These are phyloP conservation scores for Ceratothoa steindachneri DNA, from an alignment of 2,888 invertebrate genomes.

Conservation along the genomic window DNA sequence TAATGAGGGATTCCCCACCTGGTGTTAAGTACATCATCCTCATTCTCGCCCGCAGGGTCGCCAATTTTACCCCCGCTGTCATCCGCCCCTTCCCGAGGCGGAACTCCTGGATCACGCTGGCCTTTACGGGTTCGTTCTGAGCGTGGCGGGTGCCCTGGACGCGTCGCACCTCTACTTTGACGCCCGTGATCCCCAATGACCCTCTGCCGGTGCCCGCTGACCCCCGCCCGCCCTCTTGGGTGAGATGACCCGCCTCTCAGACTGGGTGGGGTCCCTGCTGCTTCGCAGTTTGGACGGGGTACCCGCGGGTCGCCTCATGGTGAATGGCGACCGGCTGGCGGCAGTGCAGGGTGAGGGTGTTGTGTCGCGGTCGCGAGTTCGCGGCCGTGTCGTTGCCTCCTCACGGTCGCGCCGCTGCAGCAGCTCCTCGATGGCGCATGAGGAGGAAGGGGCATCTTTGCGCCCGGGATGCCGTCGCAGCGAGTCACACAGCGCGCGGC, in stretches of 20 bases:
- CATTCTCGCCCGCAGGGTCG: constrained; percentile 65
- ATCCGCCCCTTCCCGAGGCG: constrained; percentile 78
- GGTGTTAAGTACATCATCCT: too few relatives aligned
- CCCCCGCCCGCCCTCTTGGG: constrained; percentile 29
- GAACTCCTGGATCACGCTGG: constrained; percentile 80
- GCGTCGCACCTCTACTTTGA: constrained; percentile 62
- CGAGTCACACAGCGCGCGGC: not conserved
- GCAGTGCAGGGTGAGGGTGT: constrained; percentile 17
- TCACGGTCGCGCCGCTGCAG: not conserved
- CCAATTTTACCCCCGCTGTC: constrained; percentile 78
- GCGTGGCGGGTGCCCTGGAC: constrained; percentile 77
- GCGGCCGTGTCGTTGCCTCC: constrained; percentile 28
- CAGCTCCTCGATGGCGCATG: not conserved
- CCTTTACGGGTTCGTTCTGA: constrained; percentile 72
- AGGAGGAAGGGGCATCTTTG: constrained; percentile 3
- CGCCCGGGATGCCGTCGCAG: not conserved
- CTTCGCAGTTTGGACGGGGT: constrained; percentile 33
- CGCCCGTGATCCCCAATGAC: constrained; percentile 31
- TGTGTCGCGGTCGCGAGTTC: constrained; percentile 25
- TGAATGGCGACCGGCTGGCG: constrained; percentile 28
- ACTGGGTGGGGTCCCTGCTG: constrained; percentile 41
- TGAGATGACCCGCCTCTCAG: constrained; percentile 33
- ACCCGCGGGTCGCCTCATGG: constrained; percentile 29
- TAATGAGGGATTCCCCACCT: too few relatives aligned
- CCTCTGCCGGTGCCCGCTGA: constrained; percentile 10